These are phyloP conservation scores for Archocentrus centrarchus DNA, from an alignment of 2,113 vertebrate genomes.

Conservation along the genomic window DNA sequence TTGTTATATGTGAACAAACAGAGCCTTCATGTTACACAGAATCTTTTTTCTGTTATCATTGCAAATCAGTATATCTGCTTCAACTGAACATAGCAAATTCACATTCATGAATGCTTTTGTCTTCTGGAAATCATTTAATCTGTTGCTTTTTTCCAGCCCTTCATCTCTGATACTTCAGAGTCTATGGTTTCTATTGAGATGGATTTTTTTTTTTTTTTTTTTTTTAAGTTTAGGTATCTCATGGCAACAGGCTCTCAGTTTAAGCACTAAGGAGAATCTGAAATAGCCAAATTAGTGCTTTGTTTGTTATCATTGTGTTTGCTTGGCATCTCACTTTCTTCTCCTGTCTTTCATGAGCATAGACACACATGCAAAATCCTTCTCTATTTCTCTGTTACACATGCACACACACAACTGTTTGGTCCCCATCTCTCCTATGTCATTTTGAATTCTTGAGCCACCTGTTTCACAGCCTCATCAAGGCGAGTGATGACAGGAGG, in stretches of 20 bases:
- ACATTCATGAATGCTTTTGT: constrained; percentile 26
- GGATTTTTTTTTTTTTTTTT: constrained; percentile 47
- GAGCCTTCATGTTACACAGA: constrained; percentile 26
- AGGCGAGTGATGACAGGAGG: constrained; percentile 74
- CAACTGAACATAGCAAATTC: constrained; percentile 4
- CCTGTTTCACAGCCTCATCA: constrained; percentile 74
- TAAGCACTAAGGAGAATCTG: neutral
- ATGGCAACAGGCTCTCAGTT: constrained; percentile 20
- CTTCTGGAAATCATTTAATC: constrained; percentile 20
- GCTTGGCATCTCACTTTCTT: constrained; percentile 22
- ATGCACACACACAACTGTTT: constrained; percentile 32
- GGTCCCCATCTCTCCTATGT: constrained; percentile 63
- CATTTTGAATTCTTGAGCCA: constrained; percentile 70
- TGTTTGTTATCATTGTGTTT: constrained; percentile 40
- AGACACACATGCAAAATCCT: neutral
- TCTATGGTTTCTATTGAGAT: constrained; percentile 33
- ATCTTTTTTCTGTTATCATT: constrained; percentile 2
- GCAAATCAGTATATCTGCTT: constrained; percentile 22
- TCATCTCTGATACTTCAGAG: constrained; percentile 39
- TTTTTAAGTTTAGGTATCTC: constrained; percentile 9
- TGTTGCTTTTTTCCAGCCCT: constrained; percentile 36
- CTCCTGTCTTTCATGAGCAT: constrained; percentile 29
- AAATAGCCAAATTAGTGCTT: constrained; percentile 14
- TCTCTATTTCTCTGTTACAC: constrained; percentile 7
- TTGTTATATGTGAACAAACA: constrained; percentile 30